Evolutionary conservation across 2,888 invertebrate genomes (phyloP), one percentile per base, ranked within the genome.

Genomic region (Apomyelois bistriatella): DNA sequence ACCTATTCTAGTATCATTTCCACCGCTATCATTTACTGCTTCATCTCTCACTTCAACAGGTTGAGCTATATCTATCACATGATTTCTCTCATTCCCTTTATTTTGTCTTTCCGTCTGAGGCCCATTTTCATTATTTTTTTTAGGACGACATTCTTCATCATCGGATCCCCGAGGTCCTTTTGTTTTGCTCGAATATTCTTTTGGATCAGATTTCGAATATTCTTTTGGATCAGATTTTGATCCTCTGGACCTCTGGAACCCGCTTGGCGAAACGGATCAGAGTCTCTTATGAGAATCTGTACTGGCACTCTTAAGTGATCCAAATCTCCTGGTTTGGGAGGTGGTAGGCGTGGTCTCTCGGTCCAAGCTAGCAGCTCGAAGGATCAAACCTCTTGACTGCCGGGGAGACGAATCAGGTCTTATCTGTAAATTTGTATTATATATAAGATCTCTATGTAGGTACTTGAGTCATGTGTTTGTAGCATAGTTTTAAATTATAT

Each of bases 281-380:
- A 90, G 90, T 76, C 82, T 82, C 70, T 90, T 88, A 59, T 88
- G 87, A 0, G 85, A 80, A 62, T 85, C 85, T 1, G 79, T 79
- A 66, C 86, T 86, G 53, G 87, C 68, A 58, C 85, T 88, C 66
- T 86, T 88, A 52, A 85, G 74, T 55, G 89, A 86, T 35, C 84
- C 82, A 54, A 83, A 85, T 22, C 85, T 70, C 22, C 80, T 74
- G 2, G 79, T 58, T 10, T 70, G 82, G 0, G 82, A 60, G 1
- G 77, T 60, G 4, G 81, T 61, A 3, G 80, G 70, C 0, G 77
- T 61, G 1, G 78, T 74, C 43, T 79, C 87, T 0, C 89, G 77
- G 64, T 91, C 90, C n/a, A 91, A 67, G 51, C 90, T 90, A 0
- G 90, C 87, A 0, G 90, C 90, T 54, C 90, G 79, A 0, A 91